A percentile compares a stretch with the other conserved stretches of the same genome.
Evolutionary conservation across 2,888 invertebrate species (phyloP).

Genomic region (Nycteola revayana): DNA sequence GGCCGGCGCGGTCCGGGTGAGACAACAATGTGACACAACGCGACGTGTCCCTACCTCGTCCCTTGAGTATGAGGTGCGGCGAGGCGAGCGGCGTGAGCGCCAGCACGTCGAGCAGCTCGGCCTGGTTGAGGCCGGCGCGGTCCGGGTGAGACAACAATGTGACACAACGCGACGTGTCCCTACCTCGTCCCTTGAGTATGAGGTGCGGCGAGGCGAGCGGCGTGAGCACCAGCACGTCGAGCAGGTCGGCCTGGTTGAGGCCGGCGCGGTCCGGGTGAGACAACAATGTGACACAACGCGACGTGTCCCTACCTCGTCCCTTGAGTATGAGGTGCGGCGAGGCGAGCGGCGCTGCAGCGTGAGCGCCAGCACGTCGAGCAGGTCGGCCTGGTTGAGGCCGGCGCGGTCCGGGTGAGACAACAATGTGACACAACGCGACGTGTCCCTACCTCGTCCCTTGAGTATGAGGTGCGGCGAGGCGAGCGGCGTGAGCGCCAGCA

Average conservation of each 20-base stretch:
- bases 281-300: no score
- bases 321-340: conserved; percentile 5
- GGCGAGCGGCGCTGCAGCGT: conserved; percentile 6
- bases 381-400: not conserved
- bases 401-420: no score
- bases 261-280: not conserved
- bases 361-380: not conserved
- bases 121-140: conserved; percentile 88
- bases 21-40: conserved; percentile 10
- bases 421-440: not conserved
- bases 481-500: conserved; percentile 1
- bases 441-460: conserved; percentile 62
- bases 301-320: not conserved
- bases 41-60: conserved; percentile 76
- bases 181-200: conserved; percentile 1
- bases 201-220: conserved; percentile 1
- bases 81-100: conserved; percentile 39
- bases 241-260: conserved; percentile 1
- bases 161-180: no score
- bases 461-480: conserved; percentile 4
- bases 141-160: no score
- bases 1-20: not conserved
- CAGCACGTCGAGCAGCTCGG: conserved; percentile 82
- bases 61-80: conserved; percentile 2
- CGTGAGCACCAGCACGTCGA: conserved; percentile 1